Percentiles rank a stretch among this genome's conserved stretches.
Evolutionary conservation across 2,797 vertebrate species (phyloP).

Genomic region (Lates japonicus): DNA sequence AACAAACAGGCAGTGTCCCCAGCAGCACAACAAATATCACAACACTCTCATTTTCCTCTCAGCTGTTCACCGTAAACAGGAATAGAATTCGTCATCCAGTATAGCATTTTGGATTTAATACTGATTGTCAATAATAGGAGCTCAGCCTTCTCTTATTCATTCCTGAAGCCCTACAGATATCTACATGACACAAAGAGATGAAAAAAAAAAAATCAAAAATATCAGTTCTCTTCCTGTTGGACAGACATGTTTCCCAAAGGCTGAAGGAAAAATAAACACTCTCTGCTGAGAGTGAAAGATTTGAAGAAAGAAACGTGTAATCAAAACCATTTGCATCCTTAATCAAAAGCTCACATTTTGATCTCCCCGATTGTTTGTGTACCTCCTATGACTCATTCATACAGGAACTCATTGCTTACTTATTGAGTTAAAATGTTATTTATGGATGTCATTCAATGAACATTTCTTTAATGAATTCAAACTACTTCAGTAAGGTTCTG

Average conservation of each 20-base stretch:
- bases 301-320: conserved; percentile 2
- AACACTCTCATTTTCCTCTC: conserved; percentile 27
- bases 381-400: conserved; percentile 5
- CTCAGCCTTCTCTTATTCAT: not conserved
- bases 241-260: not conserved
- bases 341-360: conserved; percentile 17
- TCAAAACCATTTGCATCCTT: not conserved
- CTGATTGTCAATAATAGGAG: conserved; percentile 14
- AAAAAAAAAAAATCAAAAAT: not conserved
- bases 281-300: not conserved
- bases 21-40: conserved; percentile 34
- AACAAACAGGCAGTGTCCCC: conserved; percentile 34
- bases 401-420: not conserved
- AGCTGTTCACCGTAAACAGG: conserved; percentile 15
- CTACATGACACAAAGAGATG: not conserved
- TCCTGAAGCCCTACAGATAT: not conserved
- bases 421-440: conserved; percentile 11
- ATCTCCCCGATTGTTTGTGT: not conserved
- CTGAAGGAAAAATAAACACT: not conserved
- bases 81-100: conserved; percentile 17
- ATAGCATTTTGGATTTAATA: conserved; percentile 7
- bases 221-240: conserved; percentile 7
- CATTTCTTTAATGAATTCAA: conserved; percentile 11
- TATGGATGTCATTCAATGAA: conserved; percentile 19
- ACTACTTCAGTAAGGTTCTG: not conserved